Evolutionary conservation across 2,113 vertebrate genomes (phyloP).

Genomic region (Indicator indicator): DNA sequence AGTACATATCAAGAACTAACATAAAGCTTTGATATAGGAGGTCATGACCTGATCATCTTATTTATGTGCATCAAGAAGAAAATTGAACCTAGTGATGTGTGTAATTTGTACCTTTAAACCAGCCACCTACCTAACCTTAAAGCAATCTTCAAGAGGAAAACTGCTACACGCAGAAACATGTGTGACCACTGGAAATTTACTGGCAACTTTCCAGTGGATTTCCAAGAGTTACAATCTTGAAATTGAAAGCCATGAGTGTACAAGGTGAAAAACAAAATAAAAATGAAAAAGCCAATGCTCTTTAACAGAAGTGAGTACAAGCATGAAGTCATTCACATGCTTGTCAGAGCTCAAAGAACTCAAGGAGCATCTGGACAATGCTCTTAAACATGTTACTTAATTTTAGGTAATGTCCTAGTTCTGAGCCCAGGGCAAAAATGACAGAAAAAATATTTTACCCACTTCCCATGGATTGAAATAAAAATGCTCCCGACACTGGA

Average conservation of each 20-base stretch:
- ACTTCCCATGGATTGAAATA: no score
- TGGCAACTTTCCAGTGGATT: not conserved
- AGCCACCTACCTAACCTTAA: not conserved
- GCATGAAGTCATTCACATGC: not conserved
- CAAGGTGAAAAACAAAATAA: not conserved
- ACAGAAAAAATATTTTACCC: no score
- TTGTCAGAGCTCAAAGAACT: not conserved
- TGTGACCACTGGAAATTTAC: not conserved
- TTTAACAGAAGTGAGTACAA: not conserved
- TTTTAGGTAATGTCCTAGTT: not conserved
- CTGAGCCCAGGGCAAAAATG: not conserved
- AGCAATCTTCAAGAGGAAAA: not conserved
- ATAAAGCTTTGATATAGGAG: not conserved
- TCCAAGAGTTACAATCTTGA: not conserved
- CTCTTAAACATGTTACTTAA: not conserved
- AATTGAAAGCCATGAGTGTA: not conserved
- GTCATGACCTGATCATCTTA: not conserved
- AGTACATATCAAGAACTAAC: not conserved
- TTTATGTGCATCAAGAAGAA: not conserved
- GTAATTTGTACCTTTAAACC: not conserved
- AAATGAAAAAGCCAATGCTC: not conserved
- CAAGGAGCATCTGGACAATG: not conserved
- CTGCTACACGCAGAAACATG: not conserved
- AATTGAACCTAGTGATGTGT: not conserved
- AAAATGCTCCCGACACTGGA: no score